A percentile compares a stretch with the other conserved stretches of the same genome.
Conservation (phyloP, 2,113 vertebrate genomes). For the Proteles cristata region DNA sequence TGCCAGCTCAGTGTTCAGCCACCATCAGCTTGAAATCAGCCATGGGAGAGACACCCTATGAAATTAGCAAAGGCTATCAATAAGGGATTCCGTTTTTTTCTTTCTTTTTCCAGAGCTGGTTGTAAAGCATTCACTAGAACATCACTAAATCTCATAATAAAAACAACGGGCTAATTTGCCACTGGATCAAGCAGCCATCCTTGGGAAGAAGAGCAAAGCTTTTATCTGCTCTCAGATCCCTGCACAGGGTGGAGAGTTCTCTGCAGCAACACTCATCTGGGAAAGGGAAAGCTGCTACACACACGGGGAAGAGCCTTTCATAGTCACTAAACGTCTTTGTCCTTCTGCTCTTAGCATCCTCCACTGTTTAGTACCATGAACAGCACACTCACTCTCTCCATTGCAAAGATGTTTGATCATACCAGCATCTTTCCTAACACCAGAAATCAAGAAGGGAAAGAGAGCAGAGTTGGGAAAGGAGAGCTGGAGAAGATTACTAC, state of each 20-base stretch:
- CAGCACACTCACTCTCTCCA: neutral
- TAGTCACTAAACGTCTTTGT: neutral
- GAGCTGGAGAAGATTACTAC: neutral
- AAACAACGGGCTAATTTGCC: conserved; percentile 17
- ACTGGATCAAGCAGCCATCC: neutral
- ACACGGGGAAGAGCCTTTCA: neutral
- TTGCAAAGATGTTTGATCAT: neutral
- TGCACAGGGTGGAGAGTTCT: neutral
- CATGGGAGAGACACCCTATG: neutral
- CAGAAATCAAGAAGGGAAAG: neutral
- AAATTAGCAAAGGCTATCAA: neutral
- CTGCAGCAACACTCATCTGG: neutral
- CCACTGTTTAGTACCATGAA: neutral
- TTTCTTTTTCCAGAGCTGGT: neutral
- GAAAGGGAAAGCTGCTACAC: neutral
- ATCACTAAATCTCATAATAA: neutral
- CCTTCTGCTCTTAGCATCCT: neutral
- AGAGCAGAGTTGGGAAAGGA: neutral
- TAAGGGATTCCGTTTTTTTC: neutral
- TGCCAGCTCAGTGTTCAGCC: neutral
- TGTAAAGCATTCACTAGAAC: neutral
- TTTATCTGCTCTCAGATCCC: conserved; percentile 5
- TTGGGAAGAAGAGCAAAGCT: neutral
- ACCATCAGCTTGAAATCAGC: neutral
- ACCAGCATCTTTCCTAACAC: neutral